A percentile compares a stretch with the other conserved stretches of the same genome.
These are phyloP conservation scores for Prolemur simus DNA, from an alignment of 2,113 vertebrate genomes.

Conservation along the genomic window DNA sequence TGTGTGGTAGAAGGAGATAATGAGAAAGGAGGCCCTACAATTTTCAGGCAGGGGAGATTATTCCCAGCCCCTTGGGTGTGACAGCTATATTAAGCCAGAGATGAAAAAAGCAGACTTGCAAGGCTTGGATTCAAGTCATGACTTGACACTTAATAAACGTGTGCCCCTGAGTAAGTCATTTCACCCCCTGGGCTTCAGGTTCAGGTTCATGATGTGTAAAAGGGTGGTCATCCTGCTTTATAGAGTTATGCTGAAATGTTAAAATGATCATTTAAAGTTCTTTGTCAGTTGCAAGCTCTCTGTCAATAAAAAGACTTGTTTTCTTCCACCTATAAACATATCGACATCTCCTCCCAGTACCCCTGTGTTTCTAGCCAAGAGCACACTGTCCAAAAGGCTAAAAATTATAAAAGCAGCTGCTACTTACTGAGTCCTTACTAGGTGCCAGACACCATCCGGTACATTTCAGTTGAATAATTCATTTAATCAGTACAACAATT, in stretches of 20 bases:
- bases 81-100: not conserved
- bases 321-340: not conserved
- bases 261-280: not conserved
- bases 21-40: not conserved
- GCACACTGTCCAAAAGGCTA: not conserved
- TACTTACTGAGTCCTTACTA: not conserved
- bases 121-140: not conserved
- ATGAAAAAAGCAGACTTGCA: not conserved
- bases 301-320: not conserved
- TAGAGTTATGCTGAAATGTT: not conserved
- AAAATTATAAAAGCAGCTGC: not conserved
- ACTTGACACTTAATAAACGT: too few relatives aligned
- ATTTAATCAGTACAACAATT: not conserved
- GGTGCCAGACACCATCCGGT: not conserved
- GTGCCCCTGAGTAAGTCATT: not conserved
- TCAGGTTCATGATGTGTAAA: not conserved
- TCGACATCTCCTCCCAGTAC: too few relatives aligned
- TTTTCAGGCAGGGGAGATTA: not conserved
- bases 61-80: too few relatives aligned
- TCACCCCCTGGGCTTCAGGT: not conserved
- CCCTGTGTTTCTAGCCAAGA: not conserved
- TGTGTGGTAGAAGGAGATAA: not conserved
- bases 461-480: not conserved
- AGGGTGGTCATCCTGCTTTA: not conserved
- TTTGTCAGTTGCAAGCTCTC: not conserved